phyloP scores from a whole-genome alignment of 2,797 vertebrate species.

The Crenuchus spilurus region DNA sequence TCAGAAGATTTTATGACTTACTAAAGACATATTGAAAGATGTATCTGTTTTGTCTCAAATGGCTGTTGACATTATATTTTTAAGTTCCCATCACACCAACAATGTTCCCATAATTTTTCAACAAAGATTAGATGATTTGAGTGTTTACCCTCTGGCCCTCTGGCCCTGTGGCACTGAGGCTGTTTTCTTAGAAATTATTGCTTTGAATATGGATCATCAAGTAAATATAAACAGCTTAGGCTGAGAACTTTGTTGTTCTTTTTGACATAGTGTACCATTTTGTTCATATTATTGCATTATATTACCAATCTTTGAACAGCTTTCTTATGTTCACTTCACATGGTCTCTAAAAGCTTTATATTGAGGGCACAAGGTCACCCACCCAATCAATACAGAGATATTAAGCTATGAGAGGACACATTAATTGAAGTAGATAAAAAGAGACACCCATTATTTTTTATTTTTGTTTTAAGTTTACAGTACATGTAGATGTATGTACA shows the following conservation, averaged over 20 bases:
- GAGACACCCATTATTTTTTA: background rate
- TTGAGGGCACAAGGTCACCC: background rate
- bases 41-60: conserved; percentile 1
- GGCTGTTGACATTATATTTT: conserved; percentile 37
- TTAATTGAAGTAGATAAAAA: background rate
- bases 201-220: no score
- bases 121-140: no score
- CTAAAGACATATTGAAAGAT: conserved; percentile 19
- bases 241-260: no score
- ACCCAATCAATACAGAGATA: background rate
- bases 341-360: background rate
- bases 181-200: no score
- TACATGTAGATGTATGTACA: no score
- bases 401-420: background rate
- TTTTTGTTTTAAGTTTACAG: background rate
- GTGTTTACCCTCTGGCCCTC: no score
- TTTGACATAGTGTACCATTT: no score
- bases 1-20: conserved; percentile 49
- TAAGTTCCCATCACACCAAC: background rate
- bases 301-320: background rate
- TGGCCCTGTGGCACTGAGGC: no score
- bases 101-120: no score
- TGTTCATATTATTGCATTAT: background rate
- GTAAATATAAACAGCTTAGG: no score
- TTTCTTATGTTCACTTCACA: background rate